Evolutionary conservation across 2,797 vertebrate genomes (phyloP).

Genomic region (Alauda arvensis): DNA sequence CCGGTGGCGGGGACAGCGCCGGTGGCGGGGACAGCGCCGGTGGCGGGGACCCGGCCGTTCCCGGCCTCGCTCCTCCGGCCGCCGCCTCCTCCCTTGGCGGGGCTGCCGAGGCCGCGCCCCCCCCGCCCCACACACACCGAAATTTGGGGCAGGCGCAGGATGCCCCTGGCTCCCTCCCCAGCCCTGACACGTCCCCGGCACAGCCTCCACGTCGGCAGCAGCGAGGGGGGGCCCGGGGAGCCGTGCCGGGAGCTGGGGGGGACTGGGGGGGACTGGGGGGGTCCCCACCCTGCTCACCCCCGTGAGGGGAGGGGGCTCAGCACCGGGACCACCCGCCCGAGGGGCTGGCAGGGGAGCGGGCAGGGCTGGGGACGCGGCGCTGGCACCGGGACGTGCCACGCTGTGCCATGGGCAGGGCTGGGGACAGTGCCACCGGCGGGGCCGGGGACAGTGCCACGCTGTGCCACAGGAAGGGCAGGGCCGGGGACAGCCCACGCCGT

Average conservation of each 20-base stretch:
- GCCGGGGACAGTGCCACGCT: neutral
- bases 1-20: too few relatives aligned
- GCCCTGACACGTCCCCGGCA: conserved; percentile 13
- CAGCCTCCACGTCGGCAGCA: conserved; percentile 42
- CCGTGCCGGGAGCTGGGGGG: neutral
- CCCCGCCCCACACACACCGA: neutral
- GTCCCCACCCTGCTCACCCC: neutral
- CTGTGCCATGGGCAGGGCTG: neutral
- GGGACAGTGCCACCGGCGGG: neutral
- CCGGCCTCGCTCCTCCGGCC: too few relatives aligned
- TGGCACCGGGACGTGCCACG: neutral
- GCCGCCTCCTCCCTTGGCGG: neutral
- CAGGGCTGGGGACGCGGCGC: neutral
- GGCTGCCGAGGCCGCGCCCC: neutral
- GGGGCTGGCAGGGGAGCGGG: neutral
- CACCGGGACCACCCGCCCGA: accelerated
- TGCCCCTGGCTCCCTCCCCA: conserved; percentile 5
- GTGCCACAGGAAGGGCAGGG: neutral
- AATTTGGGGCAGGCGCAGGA: neutral
- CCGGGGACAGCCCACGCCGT: neutral
- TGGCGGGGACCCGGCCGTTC: neutral
- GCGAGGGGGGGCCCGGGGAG: neutral
- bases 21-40: neutral
- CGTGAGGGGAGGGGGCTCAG: neutral
- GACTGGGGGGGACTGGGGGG: neutral